These are phyloP conservation scores for Nephrotoma guestfalica DNA, from an alignment of 2,888 invertebrate species.

Conservation along the genomic window DNA sequence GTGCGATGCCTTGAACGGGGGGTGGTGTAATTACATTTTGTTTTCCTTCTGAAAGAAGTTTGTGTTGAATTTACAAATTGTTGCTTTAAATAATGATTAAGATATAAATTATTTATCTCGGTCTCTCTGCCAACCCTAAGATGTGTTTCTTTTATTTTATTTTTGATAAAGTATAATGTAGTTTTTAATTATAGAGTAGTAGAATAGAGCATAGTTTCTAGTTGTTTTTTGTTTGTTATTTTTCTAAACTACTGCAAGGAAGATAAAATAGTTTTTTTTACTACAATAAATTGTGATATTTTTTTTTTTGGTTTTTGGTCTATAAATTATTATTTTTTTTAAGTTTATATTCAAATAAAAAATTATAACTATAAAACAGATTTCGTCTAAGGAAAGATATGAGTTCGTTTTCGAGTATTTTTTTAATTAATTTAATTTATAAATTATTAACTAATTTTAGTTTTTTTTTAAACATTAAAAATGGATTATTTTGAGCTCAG, in stretches of 20 bases:
- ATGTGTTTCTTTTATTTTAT: neutral
- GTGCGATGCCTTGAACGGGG: neutral
- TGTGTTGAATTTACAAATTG: neutral
- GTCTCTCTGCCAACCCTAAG: slow-evolving; percentile 3
- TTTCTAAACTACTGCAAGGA: slow-evolving; percentile 5
- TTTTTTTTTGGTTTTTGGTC: neutral
- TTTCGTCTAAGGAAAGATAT: neutral
- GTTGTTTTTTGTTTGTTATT: neutral
- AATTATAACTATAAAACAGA: neutral
- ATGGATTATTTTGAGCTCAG: neutral
- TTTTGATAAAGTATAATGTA: neutral
- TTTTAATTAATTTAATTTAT: neutral
- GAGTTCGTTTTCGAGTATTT: neutral
- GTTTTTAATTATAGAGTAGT: slow-evolving; percentile 1
- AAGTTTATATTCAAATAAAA: neutral
- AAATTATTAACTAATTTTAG: neutral
- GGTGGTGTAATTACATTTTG: neutral
- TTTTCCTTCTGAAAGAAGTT: neutral
- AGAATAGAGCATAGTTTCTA: slow-evolving; percentile 5
- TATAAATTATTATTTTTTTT: neutral
- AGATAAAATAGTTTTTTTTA: slow-evolving; percentile 2
- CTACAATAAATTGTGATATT: neutral
- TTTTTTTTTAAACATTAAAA: neutral
- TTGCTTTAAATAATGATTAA: neutral
- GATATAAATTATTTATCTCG: neutral